Base-by-base conservation (phyloP, 2,888 invertebrate genomes). In the Drosophila diplacantha region DNA sequence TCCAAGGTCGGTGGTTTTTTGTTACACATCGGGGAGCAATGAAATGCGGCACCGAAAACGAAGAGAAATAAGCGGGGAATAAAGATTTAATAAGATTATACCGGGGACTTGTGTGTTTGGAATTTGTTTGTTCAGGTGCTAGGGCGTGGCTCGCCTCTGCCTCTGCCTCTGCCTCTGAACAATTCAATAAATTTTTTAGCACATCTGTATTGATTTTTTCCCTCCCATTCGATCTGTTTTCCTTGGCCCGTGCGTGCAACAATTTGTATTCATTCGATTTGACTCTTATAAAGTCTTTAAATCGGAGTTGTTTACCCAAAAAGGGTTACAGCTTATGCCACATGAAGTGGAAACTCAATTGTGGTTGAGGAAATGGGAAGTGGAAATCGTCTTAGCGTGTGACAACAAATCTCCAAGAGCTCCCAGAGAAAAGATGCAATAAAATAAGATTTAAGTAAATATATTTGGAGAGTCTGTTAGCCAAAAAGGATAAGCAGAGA, bases 11-110 rank as follows among this genome's bases (percentile, higher is more conserved):
- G 67, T 62, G 64, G 16, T 60, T 71, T 78, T 74, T 78, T 75
- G 79, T 62, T 57, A 68, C 76, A 66, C 79, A 52, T 78, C 65
- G 70, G 81, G 81, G 81, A 75, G 61, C 53, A 75, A 70, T 79
- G 79, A 72, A 82, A 65, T 44, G 50, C 56, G 34, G 18, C 35
- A 43, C 44, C 44, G 22, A 14, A 37, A 58, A 29, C 12, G 50
- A 51, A 44, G 32, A 62, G 18, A 46, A 62, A 60, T 51, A 59
- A 61, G 69, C 49, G 59, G 22, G 55, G 54, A 68, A 60, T 69
- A 60, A 66, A 69, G 80, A 79, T 78, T 79, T 79, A 69, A 70
- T 74, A 72, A 66, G 81, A 80, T 80, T 81, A 83, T 77, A 81
- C 67, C 64, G 55, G 64, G 55, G 65, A 68, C 55, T 72, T 69